Evolutionary conservation across 1,140 invertebrate species (phyloP).

Genomic region (Lerema accius): DNA sequence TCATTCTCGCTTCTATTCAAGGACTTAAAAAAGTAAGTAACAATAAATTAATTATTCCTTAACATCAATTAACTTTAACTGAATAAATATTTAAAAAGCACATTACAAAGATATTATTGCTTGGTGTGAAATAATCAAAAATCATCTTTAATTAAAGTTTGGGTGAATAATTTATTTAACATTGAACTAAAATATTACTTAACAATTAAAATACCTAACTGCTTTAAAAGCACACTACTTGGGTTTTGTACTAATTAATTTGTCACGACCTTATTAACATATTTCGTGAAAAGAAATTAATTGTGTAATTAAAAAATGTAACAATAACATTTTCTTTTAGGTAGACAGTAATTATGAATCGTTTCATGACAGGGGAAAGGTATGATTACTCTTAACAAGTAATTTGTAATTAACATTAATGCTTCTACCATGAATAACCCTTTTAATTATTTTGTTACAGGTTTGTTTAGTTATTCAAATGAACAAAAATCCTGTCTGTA

Average conservation of each 20-base stretch:
- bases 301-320: slow-evolving; percentile 22
- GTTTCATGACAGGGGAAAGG: slow-evolving; percentile 71
- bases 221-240: slow-evolving; percentile 6
- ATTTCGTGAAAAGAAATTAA: neutral
- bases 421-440: slow-evolving; percentile 9
- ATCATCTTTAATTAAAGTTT: too few species aligned
- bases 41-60: too few species aligned
- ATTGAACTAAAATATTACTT: too few species aligned
- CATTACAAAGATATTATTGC: too few species aligned
- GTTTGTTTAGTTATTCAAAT: slow-evolving; percentile 3
- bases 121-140: too few species aligned
- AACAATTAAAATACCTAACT: too few species aligned
- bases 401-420: slow-evolving; percentile 11
- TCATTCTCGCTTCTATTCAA: slow-evolving; percentile 90
- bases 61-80: too few species aligned
- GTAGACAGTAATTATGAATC: slow-evolving; percentile 66
- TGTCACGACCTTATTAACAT: slow-evolving; percentile 11
- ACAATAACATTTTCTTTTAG: slow-evolving; percentile 67
- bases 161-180: too few species aligned
- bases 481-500: slow-evolving; percentile 23
- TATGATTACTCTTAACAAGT: slow-evolving; percentile 50
- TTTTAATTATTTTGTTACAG: too few species aligned
- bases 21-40: slow-evolving; percentile 87
- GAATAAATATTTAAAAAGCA: too few species aligned
- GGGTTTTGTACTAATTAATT: slow-evolving; percentile 31